Evolutionary conservation across 2,888 invertebrate species (phyloP).

Genomic region (Orthosia incerta): DNA sequence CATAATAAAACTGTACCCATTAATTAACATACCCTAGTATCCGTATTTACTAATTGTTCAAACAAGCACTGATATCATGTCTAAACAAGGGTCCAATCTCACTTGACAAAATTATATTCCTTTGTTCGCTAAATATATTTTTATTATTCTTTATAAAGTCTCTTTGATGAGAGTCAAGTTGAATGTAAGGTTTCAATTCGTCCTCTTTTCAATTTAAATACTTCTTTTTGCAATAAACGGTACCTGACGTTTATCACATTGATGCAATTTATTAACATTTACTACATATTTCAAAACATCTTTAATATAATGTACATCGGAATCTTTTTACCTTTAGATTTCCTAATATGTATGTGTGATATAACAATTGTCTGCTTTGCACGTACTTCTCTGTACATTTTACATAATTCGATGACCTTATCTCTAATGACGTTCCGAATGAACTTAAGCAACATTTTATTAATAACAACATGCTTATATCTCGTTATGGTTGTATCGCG

Average conservation of each 20-base stretch:
- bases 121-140: conserved; percentile 34
- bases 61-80: conserved; percentile 15
- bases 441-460: conserved; percentile 74
- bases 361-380: conserved; percentile 78
- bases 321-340: conserved; percentile 69
- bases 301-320: conserved; percentile 45
- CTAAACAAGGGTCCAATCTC: background rate
- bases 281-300: conserved; percentile 48
- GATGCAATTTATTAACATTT: conserved; percentile 40
- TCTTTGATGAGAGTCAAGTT: conserved; percentile 46
- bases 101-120: conserved; percentile 18
- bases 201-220: conserved; percentile 28
- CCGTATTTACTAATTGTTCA: conserved; percentile 30
- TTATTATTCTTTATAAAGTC: conserved; percentile 14
- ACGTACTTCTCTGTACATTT: conserved; percentile 80
- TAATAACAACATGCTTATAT: conserved; percentile 59
- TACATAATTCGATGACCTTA: conserved; percentile 85
- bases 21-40: conserved; percentile 47
- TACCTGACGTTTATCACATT: conserved; percentile 32
- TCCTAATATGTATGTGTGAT: conserved; percentile 76
- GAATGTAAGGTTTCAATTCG: conserved; percentile 46
- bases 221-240: conserved; percentile 39
- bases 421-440: conserved; percentile 76
- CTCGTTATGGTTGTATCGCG: conserved; percentile 46
- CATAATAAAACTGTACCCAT: conserved; percentile 30